Evolutionary conservation across 1,140 invertebrate genomes (phyloP).

Genomic region (Zaprionus taronus): DNA sequence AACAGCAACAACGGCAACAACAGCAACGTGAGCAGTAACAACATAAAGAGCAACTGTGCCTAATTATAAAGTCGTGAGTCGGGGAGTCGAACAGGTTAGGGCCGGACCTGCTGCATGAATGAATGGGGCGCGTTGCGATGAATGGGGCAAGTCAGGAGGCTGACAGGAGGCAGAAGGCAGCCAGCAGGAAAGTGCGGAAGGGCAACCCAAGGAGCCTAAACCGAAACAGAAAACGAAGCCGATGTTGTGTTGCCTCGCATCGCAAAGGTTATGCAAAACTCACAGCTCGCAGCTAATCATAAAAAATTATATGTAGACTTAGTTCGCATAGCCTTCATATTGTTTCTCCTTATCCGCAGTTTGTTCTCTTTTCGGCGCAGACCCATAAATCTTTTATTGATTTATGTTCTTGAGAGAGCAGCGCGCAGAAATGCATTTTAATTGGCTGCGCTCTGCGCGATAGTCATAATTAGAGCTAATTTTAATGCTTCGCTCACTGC

Average conservation of each 20-base stretch:
- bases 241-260: background rate
- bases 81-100: conserved; percentile 69
- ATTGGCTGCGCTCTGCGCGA: conserved; percentile 68
- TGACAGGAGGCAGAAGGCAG: background rate
- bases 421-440: conserved; percentile 73
- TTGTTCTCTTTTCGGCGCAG: conserved; percentile 44
- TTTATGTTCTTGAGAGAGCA: conserved; percentile 59
- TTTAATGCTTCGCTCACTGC: conserved; percentile 55
- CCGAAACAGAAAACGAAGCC: background rate
- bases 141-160: conserved; percentile 10
- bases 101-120: conserved; percentile 49
- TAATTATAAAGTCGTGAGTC: conserved; percentile 82
- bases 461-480: conserved; percentile 82
- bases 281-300: conserved; percentile 68
- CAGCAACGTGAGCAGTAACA: conserved; percentile 14
- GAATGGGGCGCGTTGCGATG: conserved; percentile 31
- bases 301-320: conserved; percentile 74
- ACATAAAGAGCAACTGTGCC: conserved; percentile 60
- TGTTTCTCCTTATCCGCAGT: conserved; percentile 16
- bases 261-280: conserved; percentile 73
- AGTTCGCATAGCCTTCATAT: conserved; percentile 42
- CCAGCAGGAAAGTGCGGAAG: background rate
- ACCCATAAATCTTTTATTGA: conserved; percentile 81
- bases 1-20: background rate
- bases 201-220: conserved; percentile 1